Evolutionary conservation across 2,113 vertebrate species (phyloP).

Genomic region (Stomatorhinus ivindoensis): DNA sequence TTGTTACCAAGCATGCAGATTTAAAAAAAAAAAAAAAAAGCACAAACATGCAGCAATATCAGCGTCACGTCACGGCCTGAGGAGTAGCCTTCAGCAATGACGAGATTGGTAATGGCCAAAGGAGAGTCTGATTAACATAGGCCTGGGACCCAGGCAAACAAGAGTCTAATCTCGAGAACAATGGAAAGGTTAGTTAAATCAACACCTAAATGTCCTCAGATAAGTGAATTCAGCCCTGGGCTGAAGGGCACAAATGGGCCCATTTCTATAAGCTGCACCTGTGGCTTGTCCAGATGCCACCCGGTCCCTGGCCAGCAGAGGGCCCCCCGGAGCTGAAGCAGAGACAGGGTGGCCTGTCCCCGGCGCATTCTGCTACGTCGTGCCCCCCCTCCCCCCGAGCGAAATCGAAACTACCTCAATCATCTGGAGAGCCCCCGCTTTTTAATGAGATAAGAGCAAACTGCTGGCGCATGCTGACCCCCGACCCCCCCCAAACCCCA

Average conservation of each 20-base stretch:
- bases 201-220: neutral
- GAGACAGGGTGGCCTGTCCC: neutral
- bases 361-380: conserved; percentile 13
- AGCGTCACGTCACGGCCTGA: neutral
- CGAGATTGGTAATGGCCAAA: neutral
- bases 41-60: neutral
- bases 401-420: neutral
- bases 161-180: neutral
- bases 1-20: neutral
- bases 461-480: neutral
- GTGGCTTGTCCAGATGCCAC: neutral
- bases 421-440: neutral
- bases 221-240: neutral
- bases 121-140: neutral
- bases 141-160: neutral
- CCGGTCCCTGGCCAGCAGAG: neutral
- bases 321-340: neutral
- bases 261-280: neutral
- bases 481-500: neutral
- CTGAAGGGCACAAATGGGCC: neutral
- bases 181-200: neutral
- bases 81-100: neutral
- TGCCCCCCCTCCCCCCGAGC: neutral
- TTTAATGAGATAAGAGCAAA: neutral
- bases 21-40: neutral